phyloP scores from a whole-genome alignment of 2,113 vertebrate species.

The Hippocampus barbouri region DNA sequence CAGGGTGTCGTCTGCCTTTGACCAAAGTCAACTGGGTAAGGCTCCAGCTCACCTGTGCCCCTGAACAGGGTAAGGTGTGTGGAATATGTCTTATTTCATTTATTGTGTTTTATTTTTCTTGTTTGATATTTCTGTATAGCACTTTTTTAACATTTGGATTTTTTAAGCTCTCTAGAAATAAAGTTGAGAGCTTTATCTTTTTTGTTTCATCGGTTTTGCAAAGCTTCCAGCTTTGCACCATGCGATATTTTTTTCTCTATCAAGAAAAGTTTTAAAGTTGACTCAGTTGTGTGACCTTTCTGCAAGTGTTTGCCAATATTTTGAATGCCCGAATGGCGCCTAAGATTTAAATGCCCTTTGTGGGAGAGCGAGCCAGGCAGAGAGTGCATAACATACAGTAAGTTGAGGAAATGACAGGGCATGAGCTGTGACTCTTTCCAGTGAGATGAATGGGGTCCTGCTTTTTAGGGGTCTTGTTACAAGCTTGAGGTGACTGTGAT shows the following conservation, averaged over 20 bases:
- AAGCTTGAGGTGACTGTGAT: constrained; percentile 29
- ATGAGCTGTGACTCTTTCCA: constrained; percentile 27
- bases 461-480: constrained; percentile 22
- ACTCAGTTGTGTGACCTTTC: constrained; percentile 33
- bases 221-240: neutral
- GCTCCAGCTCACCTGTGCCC: no score
- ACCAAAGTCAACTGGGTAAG: no score
- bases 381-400: constrained; percentile 3
- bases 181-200: no score
- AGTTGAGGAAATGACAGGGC: constrained; percentile 26
- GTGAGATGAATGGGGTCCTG: constrained; percentile 9
- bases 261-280: neutral
- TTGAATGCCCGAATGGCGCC: constrained; percentile 18
- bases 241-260: constrained; percentile 4
- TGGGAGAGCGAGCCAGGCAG: neutral
- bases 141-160: no score
- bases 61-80: no score
- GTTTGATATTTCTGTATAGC: no score
- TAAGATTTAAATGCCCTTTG: constrained; percentile 30
- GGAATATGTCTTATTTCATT: no score
- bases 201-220: neutral
- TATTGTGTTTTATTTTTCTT: no score
- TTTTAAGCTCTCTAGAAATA: no score
- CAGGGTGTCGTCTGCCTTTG: no score
- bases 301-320: constrained; percentile 8